Conservation (phyloP, 1,140 invertebrate species). For the Drosophila sucinea region DNA sequence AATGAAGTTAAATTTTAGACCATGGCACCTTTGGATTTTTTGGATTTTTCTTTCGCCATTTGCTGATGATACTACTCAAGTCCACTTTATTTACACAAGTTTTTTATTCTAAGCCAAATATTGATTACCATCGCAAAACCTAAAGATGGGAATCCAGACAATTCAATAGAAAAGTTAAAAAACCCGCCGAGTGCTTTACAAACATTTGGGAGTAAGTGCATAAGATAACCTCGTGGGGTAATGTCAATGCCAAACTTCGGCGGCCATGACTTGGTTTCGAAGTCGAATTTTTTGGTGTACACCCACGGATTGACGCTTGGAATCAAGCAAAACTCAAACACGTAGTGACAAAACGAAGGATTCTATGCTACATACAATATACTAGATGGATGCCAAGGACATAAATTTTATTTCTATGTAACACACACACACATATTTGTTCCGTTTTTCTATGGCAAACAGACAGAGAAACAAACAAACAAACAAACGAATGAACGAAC, state of each 20-base stretch:
- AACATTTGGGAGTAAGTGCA: background rate
- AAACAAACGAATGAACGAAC: constrained; percentile 48
- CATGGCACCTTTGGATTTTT: no score
- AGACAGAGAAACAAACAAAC: constrained; percentile 17
- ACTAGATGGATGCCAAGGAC: constrained; percentile 41
- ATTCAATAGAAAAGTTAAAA: background rate
- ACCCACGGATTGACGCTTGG: constrained; percentile 42
- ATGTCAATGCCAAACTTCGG: constrained; percentile 13
- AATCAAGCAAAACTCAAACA: constrained; percentile 39
- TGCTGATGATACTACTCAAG: no score
- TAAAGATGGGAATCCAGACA: background rate
- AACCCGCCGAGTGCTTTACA: background rate
- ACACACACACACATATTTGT: constrained; percentile 18
- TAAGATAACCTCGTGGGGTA: background rate
- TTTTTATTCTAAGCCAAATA: background rate
- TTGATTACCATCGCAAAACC: background rate
- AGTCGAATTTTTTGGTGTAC: constrained; percentile 11
- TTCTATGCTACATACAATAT: constrained; percentile 29
- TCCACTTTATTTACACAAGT: background rate
- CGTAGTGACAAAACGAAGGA: constrained; percentile 36
- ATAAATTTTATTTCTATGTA: constrained; percentile 54
- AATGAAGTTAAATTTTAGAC: no score
- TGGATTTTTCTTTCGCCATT: no score
- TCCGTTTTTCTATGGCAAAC: constrained; percentile 4
- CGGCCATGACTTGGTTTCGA: constrained; percentile 1